Percentiles rank a stretch among this genome's conserved stretches.
Conservation (phyloP, 1,140 invertebrate genomes). For the Anoplophora glabripennis region DNA sequence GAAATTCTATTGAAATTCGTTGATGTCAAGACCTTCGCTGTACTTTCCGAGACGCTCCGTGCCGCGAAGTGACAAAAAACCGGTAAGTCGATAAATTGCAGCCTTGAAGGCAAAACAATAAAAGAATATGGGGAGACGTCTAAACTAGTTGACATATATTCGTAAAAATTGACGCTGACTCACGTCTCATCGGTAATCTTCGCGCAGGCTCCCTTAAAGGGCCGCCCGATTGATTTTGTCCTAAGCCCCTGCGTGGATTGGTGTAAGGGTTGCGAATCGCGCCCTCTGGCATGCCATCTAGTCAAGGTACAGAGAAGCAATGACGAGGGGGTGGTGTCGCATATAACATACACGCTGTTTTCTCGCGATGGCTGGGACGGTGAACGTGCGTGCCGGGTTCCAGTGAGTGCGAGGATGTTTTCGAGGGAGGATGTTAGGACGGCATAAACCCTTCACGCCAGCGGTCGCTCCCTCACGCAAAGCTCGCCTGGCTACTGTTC, state of each 20-base stretch:
- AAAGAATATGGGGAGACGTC: no score
- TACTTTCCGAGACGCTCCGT: no score
- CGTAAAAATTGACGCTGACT: background rate
- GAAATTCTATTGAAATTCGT: no score
- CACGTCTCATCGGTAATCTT: background rate
- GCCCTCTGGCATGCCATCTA: slow-evolving; percentile 11
- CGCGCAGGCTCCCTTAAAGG: background rate
- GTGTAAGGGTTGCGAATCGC: slow-evolving; percentile 16
- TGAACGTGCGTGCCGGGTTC: slow-evolving; percentile 29
- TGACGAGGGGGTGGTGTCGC: slow-evolving; percentile 36
- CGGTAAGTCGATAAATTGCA: no score
- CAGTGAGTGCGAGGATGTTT: slow-evolving; percentile 21
- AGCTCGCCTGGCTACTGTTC: slow-evolving; percentile 29
- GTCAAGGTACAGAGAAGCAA: slow-evolving; percentile 21
- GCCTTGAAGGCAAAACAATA: no score
- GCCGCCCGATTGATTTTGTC: slow-evolving; percentile 9
- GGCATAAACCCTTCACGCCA: background rate
- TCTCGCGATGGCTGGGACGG: slow-evolving; percentile 37
- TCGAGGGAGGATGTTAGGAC: slow-evolving; percentile 19
- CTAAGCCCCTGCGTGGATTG: slow-evolving; percentile 21
- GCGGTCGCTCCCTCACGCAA: slow-evolving; percentile 1
- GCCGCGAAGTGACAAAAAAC: no score
- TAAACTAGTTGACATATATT: no score
- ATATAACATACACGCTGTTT: slow-evolving; percentile 31
- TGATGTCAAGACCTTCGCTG: no score